Base-by-base conservation (phyloP, 2,888 invertebrate genomes). In the Ophion slaviceki region DNA sequence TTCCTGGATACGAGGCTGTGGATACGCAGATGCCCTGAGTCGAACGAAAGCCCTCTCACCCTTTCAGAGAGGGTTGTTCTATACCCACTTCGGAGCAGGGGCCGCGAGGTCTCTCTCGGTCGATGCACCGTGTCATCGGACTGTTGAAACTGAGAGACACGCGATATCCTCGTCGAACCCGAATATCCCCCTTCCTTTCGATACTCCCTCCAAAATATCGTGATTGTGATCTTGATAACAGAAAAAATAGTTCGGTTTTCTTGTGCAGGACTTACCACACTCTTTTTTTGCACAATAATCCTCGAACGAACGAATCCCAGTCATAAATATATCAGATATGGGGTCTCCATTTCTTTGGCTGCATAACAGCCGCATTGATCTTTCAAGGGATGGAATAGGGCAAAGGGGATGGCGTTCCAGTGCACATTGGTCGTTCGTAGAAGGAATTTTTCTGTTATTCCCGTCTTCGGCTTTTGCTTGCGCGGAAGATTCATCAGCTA, bases 101-200 rank as follows among this genome's bases (percentile, higher is more conserved):
- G 84, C 84, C 80, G 62, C 67, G 80, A 84, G 84, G 84, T 84
- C 84, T 84, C 84, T 84, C 80, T 77, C 80, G 84, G 84, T 84
- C 84, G 80, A 84, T 84, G 84, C 84, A 84, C 84, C 80, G 80
- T 84, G 72, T 80, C 84, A 84, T 84, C 84, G 80, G 80, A 84
- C 77, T 80, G 80, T 84, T 77, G 77, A 80, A 80, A 77, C 80
- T 67, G 80, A 76, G 77, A 67, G 84, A 84, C 84, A 80, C 84
- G 80, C 84, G 84, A 84, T 80, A 80, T 11, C 80, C 77, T 80
- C 80, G 72, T 77, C 72, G 72, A 77, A 72, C 57, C 47, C 61
- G 59, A 76, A 76, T 75, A 40, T 45, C 59, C 40, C 40, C 61
- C n/a, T 32, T 20, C 45, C 57, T 20, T 20, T 45, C 67, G 36